These are phyloP conservation scores for Cinara cedri DNA, from an alignment of 2,888 invertebrate species.

Conservation along the genomic window DNA sequence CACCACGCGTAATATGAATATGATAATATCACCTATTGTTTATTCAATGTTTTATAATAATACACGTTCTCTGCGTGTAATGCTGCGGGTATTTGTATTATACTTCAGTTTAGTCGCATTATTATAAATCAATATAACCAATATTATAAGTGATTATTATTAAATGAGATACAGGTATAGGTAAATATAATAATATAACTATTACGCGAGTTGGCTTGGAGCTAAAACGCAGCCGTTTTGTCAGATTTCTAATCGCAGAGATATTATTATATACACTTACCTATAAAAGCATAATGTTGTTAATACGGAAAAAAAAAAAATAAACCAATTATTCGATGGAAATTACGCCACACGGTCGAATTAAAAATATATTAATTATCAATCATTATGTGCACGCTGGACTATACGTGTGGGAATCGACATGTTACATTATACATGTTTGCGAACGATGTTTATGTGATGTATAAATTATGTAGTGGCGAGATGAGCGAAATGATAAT, in stretches of 20 bases:
- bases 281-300: not conserved
- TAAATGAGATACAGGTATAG: too few relatives aligned
- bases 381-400: not conserved
- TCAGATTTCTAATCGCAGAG: slow-evolving; percentile 18
- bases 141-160: too few relatives aligned
- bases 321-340: not conserved
- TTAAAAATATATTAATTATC: not conserved
- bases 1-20: not conserved
- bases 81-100: too few relatives aligned
- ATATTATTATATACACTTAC: not conserved
- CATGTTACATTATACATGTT: too few relatives aligned
- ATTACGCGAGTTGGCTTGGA: not conserved
- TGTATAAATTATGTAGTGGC: too few relatives aligned
- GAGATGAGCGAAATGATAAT: too few relatives aligned
- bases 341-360: not conserved
- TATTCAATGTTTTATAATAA: not conserved
- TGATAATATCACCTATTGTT: too few relatives aligned
- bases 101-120: too few relatives aligned
- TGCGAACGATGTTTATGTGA: too few relatives aligned
- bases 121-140: too few relatives aligned
- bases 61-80: too few relatives aligned
- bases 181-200: not conserved
- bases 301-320: not conserved
- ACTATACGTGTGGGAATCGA: too few relatives aligned
- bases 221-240: not conserved